Percentiles rank a stretch among this genome's conserved stretches.
phyloP scores from a whole-genome alignment of 2,888 invertebrate genomes.

The Archips crataeganus region DNA sequence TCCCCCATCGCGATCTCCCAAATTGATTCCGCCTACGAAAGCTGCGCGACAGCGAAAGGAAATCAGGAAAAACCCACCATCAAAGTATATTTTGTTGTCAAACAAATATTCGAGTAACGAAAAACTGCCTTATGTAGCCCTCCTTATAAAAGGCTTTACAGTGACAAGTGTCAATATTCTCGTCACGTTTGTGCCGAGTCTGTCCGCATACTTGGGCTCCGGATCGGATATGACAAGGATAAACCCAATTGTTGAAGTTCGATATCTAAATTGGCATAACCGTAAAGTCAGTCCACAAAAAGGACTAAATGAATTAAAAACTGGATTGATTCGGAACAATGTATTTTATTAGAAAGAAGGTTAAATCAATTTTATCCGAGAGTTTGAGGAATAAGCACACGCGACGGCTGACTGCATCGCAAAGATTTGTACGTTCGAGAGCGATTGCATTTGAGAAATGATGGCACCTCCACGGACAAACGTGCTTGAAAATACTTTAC shows the following conservation, averaged over 20 bases:
- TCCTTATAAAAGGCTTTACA: slow-evolving; percentile 44
- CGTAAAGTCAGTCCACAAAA: slow-evolving; percentile 39
- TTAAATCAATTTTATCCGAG: slow-evolving; percentile 44
- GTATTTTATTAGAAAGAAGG: slow-evolving; percentile 26
- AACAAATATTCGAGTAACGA: slow-evolving; percentile 38
- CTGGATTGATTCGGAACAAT: slow-evolving; percentile 23
- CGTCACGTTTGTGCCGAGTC: slow-evolving; percentile 57
- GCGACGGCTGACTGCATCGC: slow-evolving; percentile 45
- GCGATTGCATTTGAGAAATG: slow-evolving; percentile 46
- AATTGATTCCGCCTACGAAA: slow-evolving; percentile 23
- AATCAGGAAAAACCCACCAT: slow-evolving; percentile 24
- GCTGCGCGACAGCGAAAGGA: slow-evolving; percentile 7
- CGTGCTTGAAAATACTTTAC: slow-evolving; percentile 48
- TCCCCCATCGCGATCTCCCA: slow-evolving; percentile 12
- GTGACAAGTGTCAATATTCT: slow-evolving; percentile 49
- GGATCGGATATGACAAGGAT: slow-evolving; percentile 58
- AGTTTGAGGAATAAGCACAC: slow-evolving; percentile 49
- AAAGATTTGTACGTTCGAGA: slow-evolving; percentile 50
- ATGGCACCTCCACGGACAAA: slow-evolving; percentile 42
- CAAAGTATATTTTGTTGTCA: slow-evolving; percentile 23
- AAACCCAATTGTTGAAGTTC: slow-evolving; percentile 57
- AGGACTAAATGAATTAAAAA: slow-evolving; percentile 23
- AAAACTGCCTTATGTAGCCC: slow-evolving; percentile 31
- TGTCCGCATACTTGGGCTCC: slow-evolving; percentile 54
- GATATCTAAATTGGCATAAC: slow-evolving; percentile 54